Evolutionary conservation across 1,140 invertebrate species (phyloP).

Genomic region (Drosophila carrolli): DNA sequence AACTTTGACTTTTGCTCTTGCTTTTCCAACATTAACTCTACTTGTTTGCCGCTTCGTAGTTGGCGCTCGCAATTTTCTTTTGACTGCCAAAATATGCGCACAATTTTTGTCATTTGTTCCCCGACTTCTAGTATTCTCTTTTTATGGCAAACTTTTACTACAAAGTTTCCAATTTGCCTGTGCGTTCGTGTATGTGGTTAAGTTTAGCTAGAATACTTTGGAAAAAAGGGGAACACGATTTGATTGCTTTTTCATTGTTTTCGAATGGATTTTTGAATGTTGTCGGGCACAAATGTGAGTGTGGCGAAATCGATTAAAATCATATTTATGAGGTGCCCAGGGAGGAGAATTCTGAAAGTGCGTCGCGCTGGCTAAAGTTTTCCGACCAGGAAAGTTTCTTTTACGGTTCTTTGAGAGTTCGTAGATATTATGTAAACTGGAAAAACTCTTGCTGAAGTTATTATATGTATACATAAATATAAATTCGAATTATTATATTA

Average conservation of each 20-base stretch:
- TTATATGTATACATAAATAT: background rate
- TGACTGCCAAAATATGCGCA: conserved; percentile 59
- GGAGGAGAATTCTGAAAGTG: conserved; percentile 27
- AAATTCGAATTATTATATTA: too few species aligned
- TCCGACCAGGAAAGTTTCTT: conserved; percentile 16
- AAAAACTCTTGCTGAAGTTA: background rate
- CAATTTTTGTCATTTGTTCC: conserved; percentile 56
- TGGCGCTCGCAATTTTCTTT: conserved; percentile 30
- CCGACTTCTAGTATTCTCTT: conserved; percentile 18
- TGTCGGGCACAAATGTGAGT: conserved; percentile 29
- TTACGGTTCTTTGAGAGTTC: conserved; percentile 12
- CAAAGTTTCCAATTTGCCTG: conserved; percentile 63
- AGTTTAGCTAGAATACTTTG: conserved; percentile 33
- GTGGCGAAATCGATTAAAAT: conserved; percentile 77
- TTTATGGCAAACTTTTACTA: conserved; percentile 38
- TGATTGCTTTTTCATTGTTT: conserved; percentile 83
- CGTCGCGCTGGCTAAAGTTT: conserved; percentile 30
- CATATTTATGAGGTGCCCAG: conserved; percentile 67
- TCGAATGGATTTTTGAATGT: conserved; percentile 66
- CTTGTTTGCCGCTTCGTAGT: conserved; percentile 40
- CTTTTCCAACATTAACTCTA: conserved; percentile 48
- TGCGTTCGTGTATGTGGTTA: conserved; percentile 29
- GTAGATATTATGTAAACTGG: background rate
- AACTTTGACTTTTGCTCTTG: conserved; percentile 42
- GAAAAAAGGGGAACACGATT: conserved; percentile 38